Percentiles rank a stretch among this genome's conserved stretches.
Evolutionary conservation across 2,113 vertebrate species (phyloP).

Genomic region (Cyrtonyx montezumae): DNA sequence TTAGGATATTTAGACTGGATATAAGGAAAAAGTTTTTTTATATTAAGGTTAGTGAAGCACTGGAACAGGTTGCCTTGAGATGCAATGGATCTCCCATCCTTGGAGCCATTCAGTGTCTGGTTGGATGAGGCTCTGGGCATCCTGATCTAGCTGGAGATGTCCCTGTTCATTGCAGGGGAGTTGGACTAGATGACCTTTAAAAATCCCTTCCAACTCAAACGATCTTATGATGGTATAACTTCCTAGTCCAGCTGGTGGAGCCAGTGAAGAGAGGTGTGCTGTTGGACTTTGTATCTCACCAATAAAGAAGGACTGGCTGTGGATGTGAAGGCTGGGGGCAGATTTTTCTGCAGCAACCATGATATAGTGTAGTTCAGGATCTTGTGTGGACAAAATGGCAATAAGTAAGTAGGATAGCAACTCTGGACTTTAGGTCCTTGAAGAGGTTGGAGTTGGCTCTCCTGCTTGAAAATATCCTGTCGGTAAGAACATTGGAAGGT

Average conservation of each 20-base stretch:
- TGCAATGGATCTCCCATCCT: too few species aligned
- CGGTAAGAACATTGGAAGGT: too few species aligned
- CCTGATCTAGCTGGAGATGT: background rate
- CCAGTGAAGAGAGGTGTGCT: background rate
- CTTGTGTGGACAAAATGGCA: too few species aligned
- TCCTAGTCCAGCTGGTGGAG: background rate
- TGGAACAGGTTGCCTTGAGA: too few species aligned
- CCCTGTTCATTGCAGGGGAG: background rate
- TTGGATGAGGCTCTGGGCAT: background rate
- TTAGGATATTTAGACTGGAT: too few species aligned
- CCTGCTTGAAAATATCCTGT: too few species aligned
- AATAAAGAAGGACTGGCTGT: background rate
- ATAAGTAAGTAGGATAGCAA: too few species aligned
- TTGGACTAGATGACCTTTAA: background rate
- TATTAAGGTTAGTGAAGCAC: too few species aligned
- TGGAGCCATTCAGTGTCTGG: background rate
- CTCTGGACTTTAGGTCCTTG: too few species aligned
- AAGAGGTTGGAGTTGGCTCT: too few species aligned
- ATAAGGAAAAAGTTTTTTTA: too few species aligned
- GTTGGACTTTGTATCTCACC: background rate
- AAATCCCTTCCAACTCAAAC: background rate
- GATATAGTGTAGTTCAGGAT: background rate
- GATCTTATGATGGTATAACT: background rate
- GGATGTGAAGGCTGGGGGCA: background rate
- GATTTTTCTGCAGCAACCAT: background rate